Conservation (phyloP, 2,113 vertebrate species). For the Zosterops hypoxanthus region DNA sequence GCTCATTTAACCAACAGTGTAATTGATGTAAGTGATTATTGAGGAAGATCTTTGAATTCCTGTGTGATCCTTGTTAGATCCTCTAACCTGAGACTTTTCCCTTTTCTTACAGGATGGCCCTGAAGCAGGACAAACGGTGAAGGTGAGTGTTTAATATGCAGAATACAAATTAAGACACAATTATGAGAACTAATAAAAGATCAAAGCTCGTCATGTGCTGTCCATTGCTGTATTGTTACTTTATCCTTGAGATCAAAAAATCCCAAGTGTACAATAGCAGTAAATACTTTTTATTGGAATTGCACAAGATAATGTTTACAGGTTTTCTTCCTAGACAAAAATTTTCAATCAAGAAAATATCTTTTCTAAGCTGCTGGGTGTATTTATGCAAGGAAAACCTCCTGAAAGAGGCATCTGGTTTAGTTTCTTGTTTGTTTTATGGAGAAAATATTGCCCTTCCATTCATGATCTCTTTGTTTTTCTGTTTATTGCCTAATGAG, state of each 20-base stretch:
- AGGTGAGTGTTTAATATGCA: slow-evolving; percentile 85
- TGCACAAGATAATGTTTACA: slow-evolving; percentile 33
- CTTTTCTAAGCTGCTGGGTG: neutral
- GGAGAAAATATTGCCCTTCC: slow-evolving; percentile 24
- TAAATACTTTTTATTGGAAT: slow-evolving; percentile 63
- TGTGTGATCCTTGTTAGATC: slow-evolving; percentile 25
- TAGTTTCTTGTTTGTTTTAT: slow-evolving; percentile 28
- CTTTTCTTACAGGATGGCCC: slow-evolving; percentile 84
- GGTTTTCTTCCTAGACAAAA: neutral
- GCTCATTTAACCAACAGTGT: slow-evolving; percentile 65
- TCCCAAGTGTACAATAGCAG: neutral
- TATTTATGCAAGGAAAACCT: neutral
- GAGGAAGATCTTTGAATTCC: slow-evolving; percentile 71
- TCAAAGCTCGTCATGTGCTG: slow-evolving; percentile 49
- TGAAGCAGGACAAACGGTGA: slow-evolving; percentile 92
- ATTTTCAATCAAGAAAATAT: neutral
- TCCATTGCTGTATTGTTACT: slow-evolving; percentile 39
- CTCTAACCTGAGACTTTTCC: slow-evolving; percentile 56
- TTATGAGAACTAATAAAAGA: slow-evolving; percentile 71
- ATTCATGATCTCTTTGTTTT: slow-evolving; percentile 36
- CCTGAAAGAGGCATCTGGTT: slow-evolving; percentile 14
- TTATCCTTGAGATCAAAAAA: slow-evolving; percentile 60
- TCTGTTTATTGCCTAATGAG: slow-evolving; percentile 60
- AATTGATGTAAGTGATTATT: slow-evolving; percentile 81
- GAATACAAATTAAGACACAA: slow-evolving; percentile 64